Conservation (phyloP, 2,113 vertebrate species). For the Chionis minor region DNA sequence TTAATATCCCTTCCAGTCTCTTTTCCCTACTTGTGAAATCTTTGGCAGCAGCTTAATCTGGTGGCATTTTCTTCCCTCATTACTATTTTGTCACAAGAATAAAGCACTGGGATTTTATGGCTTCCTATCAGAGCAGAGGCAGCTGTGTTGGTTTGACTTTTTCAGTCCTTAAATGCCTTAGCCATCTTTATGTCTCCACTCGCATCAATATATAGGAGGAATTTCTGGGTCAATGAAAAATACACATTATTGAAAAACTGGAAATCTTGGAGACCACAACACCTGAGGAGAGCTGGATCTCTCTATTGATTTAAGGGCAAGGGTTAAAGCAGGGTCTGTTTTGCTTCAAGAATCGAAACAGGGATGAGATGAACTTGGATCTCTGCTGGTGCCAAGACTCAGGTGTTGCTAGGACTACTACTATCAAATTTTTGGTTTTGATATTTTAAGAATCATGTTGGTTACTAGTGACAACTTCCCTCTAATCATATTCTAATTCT, state of each 20-base stretch:
- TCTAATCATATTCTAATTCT: background rate
- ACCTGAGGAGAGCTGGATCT: background rate
- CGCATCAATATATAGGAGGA: background rate
- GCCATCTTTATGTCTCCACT: background rate
- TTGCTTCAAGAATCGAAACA: background rate
- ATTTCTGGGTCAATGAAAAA: background rate
- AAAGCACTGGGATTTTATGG: background rate
- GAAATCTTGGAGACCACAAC: background rate
- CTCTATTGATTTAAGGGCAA: background rate
- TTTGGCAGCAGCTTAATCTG: background rate
- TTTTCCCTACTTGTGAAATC: constrained; percentile 25
- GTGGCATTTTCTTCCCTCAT: constrained; percentile 20
- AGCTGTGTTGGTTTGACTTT: background rate
- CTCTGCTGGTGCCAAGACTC: rapidly evolving
- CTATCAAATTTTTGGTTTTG: background rate
- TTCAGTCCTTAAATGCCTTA: background rate
- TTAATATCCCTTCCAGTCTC: constrained; percentile 16
- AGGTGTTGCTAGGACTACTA: background rate
- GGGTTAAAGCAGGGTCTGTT: background rate
- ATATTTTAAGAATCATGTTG: background rate
- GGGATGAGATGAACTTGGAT: background rate
- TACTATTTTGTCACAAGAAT: constrained; percentile 14
- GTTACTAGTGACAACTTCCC: background rate
- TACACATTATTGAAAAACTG: background rate
- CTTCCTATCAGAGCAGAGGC: background rate